These are phyloP conservation scores for Holacanthus passer DNA, from an alignment of 2,113 vertebrate species.

Conservation along the genomic window DNA sequence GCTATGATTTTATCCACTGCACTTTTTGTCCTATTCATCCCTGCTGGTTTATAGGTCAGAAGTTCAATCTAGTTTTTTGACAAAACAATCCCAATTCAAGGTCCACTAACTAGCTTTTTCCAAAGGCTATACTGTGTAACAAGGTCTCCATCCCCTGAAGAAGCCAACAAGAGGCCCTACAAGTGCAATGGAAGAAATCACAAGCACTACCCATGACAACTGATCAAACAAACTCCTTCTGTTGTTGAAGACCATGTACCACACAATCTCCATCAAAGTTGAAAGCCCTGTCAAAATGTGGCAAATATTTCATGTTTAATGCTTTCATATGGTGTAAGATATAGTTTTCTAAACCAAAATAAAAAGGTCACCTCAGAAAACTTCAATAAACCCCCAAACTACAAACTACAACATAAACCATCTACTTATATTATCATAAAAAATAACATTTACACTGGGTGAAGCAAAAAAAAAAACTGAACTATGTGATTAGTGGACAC, in stretches of 20 bases:
- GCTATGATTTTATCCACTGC: background rate
- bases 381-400: slow-evolving; percentile 14
- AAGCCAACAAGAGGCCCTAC: background rate
- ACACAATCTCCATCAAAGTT: too few relatives aligned
- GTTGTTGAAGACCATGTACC: background rate
- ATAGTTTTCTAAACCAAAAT: slow-evolving; percentile 29
- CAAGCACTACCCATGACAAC: background rate
- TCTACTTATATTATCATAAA: slow-evolving; percentile 21
- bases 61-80: too few relatives aligned
- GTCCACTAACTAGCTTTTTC: background rate
- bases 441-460: slow-evolving; percentile 32
- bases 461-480: slow-evolving; percentile 25
- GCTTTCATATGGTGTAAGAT: background rate
- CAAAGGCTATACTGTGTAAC: background rate
- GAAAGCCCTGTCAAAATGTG: background rate
- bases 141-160: background rate
- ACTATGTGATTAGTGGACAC: slow-evolving; percentile 23
- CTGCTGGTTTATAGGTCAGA: background rate
- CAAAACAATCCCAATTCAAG: slow-evolving; percentile 27
- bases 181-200: background rate
- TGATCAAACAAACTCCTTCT: background rate
- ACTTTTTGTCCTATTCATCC: slow-evolving; percentile 12
- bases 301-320: slow-evolving; percentile 11
- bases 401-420: slow-evolving; percentile 27
- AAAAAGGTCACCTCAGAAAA: slow-evolving; percentile 21